These are phyloP conservation scores for Acanthoscelides obtectus DNA, from an alignment of 2,888 invertebrate genomes.

Conservation along the genomic window DNA sequence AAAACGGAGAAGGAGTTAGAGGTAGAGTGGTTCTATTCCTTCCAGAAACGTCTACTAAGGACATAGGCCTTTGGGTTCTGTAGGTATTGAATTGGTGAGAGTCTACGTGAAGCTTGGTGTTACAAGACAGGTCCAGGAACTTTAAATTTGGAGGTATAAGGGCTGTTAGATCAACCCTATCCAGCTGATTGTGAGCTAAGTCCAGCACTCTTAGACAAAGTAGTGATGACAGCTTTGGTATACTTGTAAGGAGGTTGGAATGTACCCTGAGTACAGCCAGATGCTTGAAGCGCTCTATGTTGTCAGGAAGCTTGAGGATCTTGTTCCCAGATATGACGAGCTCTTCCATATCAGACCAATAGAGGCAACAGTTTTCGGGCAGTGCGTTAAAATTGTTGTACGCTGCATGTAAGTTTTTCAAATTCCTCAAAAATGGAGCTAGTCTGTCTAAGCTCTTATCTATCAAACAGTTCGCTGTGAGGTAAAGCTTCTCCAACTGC, in stretches of 20 bases:
- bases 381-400: slow-evolving; percentile 72
- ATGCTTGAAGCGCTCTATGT: slow-evolving; percentile 65
- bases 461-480: slow-evolving; percentile 73
- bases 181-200: slow-evolving; percentile 79
- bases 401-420: slow-evolving; percentile 70
- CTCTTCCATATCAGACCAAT: slow-evolving; percentile 78
- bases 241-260: slow-evolving; percentile 71
- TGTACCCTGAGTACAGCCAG: slow-evolving; percentile 74
- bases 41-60: slow-evolving; percentile 80
- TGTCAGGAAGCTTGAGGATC: slow-evolving; percentile 69
- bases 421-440: slow-evolving; percentile 58
- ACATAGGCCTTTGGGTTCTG: slow-evolving; percentile 72
- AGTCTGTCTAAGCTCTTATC: slow-evolving; percentile 58
- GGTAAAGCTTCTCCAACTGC: slow-evolving; percentile 62
- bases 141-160: slow-evolving; percentile 78
- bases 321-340: slow-evolving; percentile 78
- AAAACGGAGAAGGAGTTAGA: slow-evolving; percentile 48
- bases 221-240: slow-evolving; percentile 73
- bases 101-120: slow-evolving; percentile 76
- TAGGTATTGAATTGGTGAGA: slow-evolving; percentile 77
- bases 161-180: slow-evolving; percentile 70
- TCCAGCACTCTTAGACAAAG: slow-evolving; percentile 73
- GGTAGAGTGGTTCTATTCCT: slow-evolving; percentile 67
- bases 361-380: slow-evolving; percentile 68
- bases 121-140: slow-evolving; percentile 81